Evolutionary conservation across 1,140 invertebrate species (phyloP).

Genomic region (Aphaenogaster rudis): DNA sequence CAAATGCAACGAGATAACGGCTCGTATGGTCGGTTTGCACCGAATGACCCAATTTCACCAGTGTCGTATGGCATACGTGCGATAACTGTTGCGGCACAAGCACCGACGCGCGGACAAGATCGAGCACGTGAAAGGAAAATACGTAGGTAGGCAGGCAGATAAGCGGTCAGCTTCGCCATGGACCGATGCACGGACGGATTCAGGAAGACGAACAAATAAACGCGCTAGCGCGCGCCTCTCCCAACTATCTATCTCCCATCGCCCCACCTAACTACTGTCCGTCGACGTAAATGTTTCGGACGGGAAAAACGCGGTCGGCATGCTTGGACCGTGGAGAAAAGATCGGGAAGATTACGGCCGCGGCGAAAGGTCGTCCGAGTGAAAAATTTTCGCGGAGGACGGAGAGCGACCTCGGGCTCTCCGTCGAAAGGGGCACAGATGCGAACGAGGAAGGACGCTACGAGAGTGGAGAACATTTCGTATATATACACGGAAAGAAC

Average conservation of each 20-base stretch:
- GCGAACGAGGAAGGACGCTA: conserved; percentile 10
- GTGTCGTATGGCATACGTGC: conserved; percentile 66
- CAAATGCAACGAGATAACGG: conserved; percentile 76
- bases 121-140: conserved; percentile 63
- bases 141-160: conserved; percentile 42
- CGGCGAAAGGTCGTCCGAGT: background rate
- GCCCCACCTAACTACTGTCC: background rate
- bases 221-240: background rate
- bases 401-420: background rate
- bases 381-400: background rate
- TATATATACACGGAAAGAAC: too few species aligned
- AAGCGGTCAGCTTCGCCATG: conserved; percentile 54
- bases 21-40: conserved; percentile 65
- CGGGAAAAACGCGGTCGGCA: background rate
- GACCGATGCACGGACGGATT: conserved; percentile 31
- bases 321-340: background rate
- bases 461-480: conserved; percentile 28
- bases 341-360: background rate
- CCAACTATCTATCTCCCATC: background rate
- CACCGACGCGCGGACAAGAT: conserved; percentile 45
- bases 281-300: background rate
- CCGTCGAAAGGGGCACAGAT: background rate
- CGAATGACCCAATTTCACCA: conserved; percentile 77
- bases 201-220: conserved; percentile 18
- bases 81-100: conserved; percentile 70